Percentiles rank a stretch among this genome's conserved stretches.
These are phyloP conservation scores for Nymphalis io DNA, from an alignment of 1,140 invertebrate species.

Conservation along the genomic window DNA sequence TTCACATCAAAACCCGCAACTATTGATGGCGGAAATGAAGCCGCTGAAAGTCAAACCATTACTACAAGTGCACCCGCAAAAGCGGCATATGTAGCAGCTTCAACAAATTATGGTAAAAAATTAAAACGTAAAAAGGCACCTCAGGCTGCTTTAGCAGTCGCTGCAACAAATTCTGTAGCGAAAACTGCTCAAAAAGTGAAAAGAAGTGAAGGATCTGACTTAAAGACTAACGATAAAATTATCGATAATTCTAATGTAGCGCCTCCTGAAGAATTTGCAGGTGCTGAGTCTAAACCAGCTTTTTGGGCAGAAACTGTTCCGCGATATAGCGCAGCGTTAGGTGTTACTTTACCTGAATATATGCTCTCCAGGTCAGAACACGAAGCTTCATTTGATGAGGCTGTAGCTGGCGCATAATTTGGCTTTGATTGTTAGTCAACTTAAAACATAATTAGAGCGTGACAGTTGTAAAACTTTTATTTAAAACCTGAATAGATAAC, in stretches of 20 bases:
- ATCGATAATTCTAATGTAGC: slow-evolving; percentile 70
- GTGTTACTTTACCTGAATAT: slow-evolving; percentile 84
- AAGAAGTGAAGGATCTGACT: slow-evolving; percentile 57
- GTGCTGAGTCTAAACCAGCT: slow-evolving; percentile 78
- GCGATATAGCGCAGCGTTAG: slow-evolving; percentile 83
- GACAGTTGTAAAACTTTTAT: slow-evolving; percentile 63
- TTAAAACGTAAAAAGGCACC: slow-evolving; percentile 70
- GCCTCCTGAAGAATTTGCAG: slow-evolving; percentile 78
- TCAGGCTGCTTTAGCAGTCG: slow-evolving; percentile 41
- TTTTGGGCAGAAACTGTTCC: slow-evolving; percentile 84
- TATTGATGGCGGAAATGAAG: slow-evolving; percentile 57
- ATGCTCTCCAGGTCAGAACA: slow-evolving; percentile 85
- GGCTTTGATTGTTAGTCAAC: slow-evolving; percentile 55
- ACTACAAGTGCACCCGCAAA: slow-evolving; percentile 64
- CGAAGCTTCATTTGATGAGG: slow-evolving; percentile 84
- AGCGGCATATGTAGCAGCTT: slow-evolving; percentile 64
- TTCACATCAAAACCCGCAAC: slow-evolving; percentile 76
- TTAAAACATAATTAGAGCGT: slow-evolving; percentile 67
- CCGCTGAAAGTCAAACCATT: slow-evolving; percentile 73
- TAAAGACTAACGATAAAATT: slow-evolving; percentile 56
- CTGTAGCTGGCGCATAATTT: slow-evolving; percentile 69
- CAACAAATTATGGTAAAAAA: slow-evolving; percentile 62
- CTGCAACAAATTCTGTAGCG: slow-evolving; percentile 46
- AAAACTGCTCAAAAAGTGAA: slow-evolving; percentile 51
- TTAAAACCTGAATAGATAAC: slow-evolving; percentile 47